Evolutionary conservation across 2,113 vertebrate species (phyloP).

Genomic region (Nymphicus hollandicus): DNA sequence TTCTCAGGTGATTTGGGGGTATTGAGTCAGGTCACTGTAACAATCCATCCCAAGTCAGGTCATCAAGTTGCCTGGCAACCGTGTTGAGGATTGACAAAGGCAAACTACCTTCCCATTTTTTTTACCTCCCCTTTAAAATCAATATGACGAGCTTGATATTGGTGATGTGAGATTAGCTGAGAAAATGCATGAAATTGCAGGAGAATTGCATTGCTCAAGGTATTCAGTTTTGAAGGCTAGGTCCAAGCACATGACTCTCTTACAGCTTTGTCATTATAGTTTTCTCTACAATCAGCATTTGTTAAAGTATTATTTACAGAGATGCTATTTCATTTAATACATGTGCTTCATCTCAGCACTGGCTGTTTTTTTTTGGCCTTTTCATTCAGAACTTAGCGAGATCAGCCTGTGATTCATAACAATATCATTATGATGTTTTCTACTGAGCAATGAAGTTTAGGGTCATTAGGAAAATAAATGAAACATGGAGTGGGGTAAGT

Average conservation of each 20-base stretch:
- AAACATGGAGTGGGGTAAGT: not conserved
- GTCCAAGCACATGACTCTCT: not conserved
- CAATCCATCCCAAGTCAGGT: conserved; percentile 66
- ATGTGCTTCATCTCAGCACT: not conserved
- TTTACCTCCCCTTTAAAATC: conserved; percentile 74
- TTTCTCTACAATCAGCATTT: conserved; percentile 4
- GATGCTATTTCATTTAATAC: not conserved
- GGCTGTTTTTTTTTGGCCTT: not conserved
- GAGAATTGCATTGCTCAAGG: conserved; percentile 68
- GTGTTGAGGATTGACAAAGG: conserved; percentile 79
- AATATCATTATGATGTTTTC: not conserved
- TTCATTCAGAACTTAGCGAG: not conserved
- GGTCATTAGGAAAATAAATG: not conserved
- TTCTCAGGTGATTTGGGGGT: conserved; percentile 66
- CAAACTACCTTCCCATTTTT: conserved; percentile 77
- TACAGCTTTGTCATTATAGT: conserved; percentile 9
- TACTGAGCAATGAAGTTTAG: not conserved
- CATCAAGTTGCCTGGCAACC: conserved; percentile 85
- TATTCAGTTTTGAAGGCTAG: not conserved
- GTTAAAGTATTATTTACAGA: conserved; percentile 43
- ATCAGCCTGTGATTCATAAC: not conserved
- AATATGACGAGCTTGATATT: conserved; percentile 82
- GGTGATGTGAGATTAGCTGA: conserved; percentile 83
- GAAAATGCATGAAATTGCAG: conserved; percentile 72
- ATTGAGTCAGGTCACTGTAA: conserved; percentile 56